Evolutionary conservation across 2,888 invertebrate genomes (phyloP), one percentile per base, ranked within the genome.

Genomic region (Sinodicranocentrus sp.): DNA sequence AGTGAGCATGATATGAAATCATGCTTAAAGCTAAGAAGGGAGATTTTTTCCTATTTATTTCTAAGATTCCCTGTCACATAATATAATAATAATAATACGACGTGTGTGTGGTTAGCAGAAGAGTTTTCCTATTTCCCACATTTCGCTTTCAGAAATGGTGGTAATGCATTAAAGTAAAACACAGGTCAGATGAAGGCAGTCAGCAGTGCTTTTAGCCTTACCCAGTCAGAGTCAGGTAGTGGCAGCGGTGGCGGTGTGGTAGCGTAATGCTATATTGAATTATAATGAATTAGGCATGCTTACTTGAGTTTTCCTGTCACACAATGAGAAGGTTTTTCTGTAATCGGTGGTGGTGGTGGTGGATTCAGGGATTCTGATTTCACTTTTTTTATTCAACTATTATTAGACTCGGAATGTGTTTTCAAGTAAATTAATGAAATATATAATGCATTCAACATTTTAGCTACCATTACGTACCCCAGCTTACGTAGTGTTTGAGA

Each of bases 331-430:
- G 17, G 43, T 1, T 54, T 59, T 28, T 67, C 33, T 57, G 39
- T 59, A 70, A 70, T 43, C 52, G 59, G 57, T 57, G 13, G 13
- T 61, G 25, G 17, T 48, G 26, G 5, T 48, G 26, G 5, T 61
- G 43, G 25, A 43, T 75, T 75, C n/a, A 44, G 76, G 52, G 54
- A 71, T 71, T 71, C 26, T 63, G 80, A 80, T 80, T 80, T 80
- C 80, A 80, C 80, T 80, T 80, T 78, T 79, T 65, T 68, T 26
- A 61, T 26, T 75, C 33, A 63, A 26, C 44, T 25, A 63, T 65
- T 61, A 63, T 65, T 21, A 61, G 59, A 72, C 57, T 48, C 21
- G 57, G 57, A 21, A 57, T 57, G 19, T 21, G 21, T 57, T 57
- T 57, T 57, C 57, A 48, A 48, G 48, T 48, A n/a, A 48, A 48